These are phyloP conservation scores for Trichonephila clavipes DNA, from an alignment of 1,140 invertebrate species.

Conservation along the genomic window DNA sequence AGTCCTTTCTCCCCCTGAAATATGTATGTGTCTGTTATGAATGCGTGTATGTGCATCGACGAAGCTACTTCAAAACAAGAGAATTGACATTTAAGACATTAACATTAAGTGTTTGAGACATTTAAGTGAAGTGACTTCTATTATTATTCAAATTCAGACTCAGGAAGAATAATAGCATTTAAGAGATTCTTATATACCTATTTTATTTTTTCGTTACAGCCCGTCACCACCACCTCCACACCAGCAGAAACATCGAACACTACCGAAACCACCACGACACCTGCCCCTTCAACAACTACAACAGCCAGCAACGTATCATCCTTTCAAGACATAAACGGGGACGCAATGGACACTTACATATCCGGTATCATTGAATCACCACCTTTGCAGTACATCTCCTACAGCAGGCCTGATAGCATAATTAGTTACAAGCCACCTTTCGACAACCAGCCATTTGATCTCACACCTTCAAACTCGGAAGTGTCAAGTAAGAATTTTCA, in stretches of 20 bases:
- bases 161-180: no score
- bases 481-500: slow-evolving; percentile 21
- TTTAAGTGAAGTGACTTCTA: no score
- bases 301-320: not conserved
- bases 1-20: no score
- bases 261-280: slow-evolving; percentile 8
- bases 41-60: no score
- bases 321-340: not conserved
- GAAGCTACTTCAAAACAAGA: no score
- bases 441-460: slow-evolving; percentile 64
- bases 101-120: no score
- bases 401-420: slow-evolving; percentile 58
- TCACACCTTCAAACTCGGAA: slow-evolving; percentile 63
- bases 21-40: no score
- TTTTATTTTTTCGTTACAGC: not conserved
- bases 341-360: slow-evolving; percentile 56
- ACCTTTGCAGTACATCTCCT: slow-evolving; percentile 63
- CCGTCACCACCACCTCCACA: slow-evolving; percentile 1
- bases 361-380: slow-evolving; percentile 60
- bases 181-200: not conserved
- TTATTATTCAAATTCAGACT: no score
- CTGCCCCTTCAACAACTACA: slow-evolving; percentile 30
- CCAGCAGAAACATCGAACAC: not conserved
- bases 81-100: no score
- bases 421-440: slow-evolving; percentile 62